Evolutionary conservation across 2,888 invertebrate genomes (phyloP), one percentile per base, ranked within the genome.

Genomic region (Clepsis dumicolana): DNA sequence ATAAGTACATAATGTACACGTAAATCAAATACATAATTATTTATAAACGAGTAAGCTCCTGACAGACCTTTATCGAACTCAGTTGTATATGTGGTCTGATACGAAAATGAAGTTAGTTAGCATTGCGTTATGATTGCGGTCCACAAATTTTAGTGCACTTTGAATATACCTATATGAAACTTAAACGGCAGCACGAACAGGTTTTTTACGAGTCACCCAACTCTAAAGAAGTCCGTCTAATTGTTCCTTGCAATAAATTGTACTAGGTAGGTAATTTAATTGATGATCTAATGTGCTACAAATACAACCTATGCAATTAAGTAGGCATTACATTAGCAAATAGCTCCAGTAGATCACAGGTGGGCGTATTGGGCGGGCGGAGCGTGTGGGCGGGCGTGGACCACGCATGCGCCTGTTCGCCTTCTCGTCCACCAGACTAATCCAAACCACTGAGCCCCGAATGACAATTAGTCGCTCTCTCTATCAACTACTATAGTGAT

Each of bases 341-440:
- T 81, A 79, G 79, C 72, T 77, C 71, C 79, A 83, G 84, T 80
- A 85, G 80, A 87, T 88, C 85, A 90, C 91, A 90, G 90, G 91
- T 92, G 92, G 92, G 92, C 91, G 93, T 89, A 73, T 74, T 77
- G 75, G 80, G 76, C 88, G 86, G 93, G 91, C 89, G 92, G 91
- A 80, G 90, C 85, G 79, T 78, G 70, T 71, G 80, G 80, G 79
- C 87, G 87, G 91, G 91, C 91, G 91, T 86, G 83, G 71, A 76
- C 66, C 76, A 82, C 92, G 93, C 93, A 91, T 91, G 93, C 93
- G 93, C 84, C 70, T 77, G 70, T 75, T 78, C 77, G 74, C 73
- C 67, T 74, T 77, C 77, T 80, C 81, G 73, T 75, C 72, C 71
- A 74, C 77, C 73, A 71, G 73, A 73, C 75, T 77, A 72, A 74